Base-by-base conservation (phyloP, 2,888 invertebrate genomes). In the Drosophila diplacantha region DNA sequence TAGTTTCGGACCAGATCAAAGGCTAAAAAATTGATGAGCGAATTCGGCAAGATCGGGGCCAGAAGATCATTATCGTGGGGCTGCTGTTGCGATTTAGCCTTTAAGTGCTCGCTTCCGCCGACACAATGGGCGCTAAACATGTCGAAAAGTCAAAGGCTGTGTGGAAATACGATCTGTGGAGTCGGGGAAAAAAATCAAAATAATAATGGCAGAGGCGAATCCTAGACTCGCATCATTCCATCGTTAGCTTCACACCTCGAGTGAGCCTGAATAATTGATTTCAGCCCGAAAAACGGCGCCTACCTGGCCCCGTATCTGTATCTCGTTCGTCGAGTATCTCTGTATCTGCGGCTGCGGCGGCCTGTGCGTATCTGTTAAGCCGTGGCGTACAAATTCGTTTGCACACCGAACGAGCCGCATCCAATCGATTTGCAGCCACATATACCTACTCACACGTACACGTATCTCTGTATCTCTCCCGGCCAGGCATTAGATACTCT, bases 371-470 rank as follows among this genome's bases (percentile, higher is more conserved):
- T 59, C 44, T 72, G 51, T 51, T 63, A 64, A 72, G 59, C 56
- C 62, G 38, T 41, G 68, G 71, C 78, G 69, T 81, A 56, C 7
- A 78, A 83, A 83, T 81, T 71, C 70, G 66, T 75, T 69, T 71
- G 67, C 62, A 74, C 72, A 78, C 57, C 68, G 75, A 81, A 82
- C 82, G 63, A 84, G 82, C 75, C 83, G 79, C 60, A 65, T 51
- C 79, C 55, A 84, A 82, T 82, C 73, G 74, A 82, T 84, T 82
- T 68, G 55, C 34, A 51, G 31, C 52, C 20, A 20, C 14, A 38
- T 12, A 12, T 38, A 14, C 35, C 26, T 3, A 24, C 22, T 14
- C 12, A 18, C 12, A 44, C 3, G 38, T 0, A 29, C 29, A 29
- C 6, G 26, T 29, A 29, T 29, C 11, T 29, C 0, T 11, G 11